These are phyloP conservation scores for Eurystomus glaucurus DNA, from an alignment of 2,797 vertebrate genomes.

Conservation along the genomic window DNA sequence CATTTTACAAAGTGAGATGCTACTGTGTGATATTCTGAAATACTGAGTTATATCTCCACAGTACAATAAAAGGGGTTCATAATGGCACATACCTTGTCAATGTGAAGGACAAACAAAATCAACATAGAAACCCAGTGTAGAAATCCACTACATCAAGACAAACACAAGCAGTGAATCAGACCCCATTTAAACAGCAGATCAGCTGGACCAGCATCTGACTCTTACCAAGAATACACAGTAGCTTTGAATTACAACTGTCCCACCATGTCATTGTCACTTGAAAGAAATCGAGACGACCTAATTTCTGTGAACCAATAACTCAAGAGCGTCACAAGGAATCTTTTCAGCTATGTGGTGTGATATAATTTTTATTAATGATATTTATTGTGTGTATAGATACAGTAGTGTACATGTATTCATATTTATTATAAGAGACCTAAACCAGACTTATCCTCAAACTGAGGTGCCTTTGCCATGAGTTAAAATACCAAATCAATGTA, in stretches of 20 bases:
- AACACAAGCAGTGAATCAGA: not conserved
- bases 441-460: not conserved
- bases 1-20: not conserved
- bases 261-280: not conserved
- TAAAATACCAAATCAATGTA: not conserved
- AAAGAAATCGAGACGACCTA: not conserved
- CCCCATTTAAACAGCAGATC: not conserved
- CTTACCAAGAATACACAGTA: not conserved
- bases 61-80: not conserved
- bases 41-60: not conserved
- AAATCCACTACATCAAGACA: not conserved
- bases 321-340: not conserved
- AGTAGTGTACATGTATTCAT: not conserved
- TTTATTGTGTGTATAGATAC: not conserved
- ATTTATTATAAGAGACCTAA: not conserved
- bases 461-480: not conserved
- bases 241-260: not conserved
- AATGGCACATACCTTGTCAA: not conserved
- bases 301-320: not conserved
- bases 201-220: not conserved
- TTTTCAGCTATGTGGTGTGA: not conserved
- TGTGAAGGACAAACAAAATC: not conserved
- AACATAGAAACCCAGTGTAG: not conserved
- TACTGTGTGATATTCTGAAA: not conserved
- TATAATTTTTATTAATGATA: not conserved